These are phyloP conservation scores for Xenus cinereus DNA, from an alignment of 2,113 vertebrate genomes.

Conservation along the genomic window DNA sequence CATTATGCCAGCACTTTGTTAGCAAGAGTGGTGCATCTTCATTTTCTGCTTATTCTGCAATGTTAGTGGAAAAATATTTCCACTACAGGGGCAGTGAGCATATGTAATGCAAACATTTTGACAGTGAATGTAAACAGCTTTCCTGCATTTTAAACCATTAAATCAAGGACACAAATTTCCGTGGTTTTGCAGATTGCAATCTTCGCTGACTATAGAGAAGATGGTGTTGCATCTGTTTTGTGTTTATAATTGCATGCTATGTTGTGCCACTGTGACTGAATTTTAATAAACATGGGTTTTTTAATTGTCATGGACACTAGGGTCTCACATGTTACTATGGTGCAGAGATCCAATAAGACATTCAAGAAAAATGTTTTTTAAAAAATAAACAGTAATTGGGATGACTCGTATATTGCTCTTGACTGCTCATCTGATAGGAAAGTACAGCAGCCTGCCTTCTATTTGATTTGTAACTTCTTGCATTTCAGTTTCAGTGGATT, in stretches of 20 bases:
- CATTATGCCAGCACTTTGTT: conserved; percentile 57
- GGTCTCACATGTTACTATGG: neutral
- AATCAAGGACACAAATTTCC: conserved; percentile 50
- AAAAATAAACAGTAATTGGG: neutral
- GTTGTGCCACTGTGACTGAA: conserved; percentile 32
- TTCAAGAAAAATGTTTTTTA: neutral
- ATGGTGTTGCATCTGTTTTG: conserved; percentile 64
- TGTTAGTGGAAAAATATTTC: conserved; percentile 39
- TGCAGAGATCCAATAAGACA: neutral
- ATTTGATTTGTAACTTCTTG: neutral
- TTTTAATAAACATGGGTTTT: conserved; percentile 26
- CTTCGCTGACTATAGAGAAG: conserved; percentile 26
- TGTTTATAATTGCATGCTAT: conserved; percentile 36
- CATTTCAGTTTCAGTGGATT: neutral
- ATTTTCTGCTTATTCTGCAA: conserved; percentile 55
- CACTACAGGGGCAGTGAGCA: conserved; percentile 56
- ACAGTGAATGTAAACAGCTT: conserved; percentile 62
- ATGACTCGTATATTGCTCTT: neutral
- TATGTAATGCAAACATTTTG: conserved; percentile 76
- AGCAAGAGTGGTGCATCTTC: conserved; percentile 22
- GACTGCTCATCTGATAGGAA: neutral
- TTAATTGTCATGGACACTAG: conserved; percentile 4
- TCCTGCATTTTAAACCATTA: conserved; percentile 55
- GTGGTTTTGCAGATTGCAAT: conserved; percentile 49
- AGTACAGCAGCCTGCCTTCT: neutral